phyloP scores from a whole-genome alignment of 1,140 invertebrate genomes.

The Ceratosolen solmsi region DNA sequence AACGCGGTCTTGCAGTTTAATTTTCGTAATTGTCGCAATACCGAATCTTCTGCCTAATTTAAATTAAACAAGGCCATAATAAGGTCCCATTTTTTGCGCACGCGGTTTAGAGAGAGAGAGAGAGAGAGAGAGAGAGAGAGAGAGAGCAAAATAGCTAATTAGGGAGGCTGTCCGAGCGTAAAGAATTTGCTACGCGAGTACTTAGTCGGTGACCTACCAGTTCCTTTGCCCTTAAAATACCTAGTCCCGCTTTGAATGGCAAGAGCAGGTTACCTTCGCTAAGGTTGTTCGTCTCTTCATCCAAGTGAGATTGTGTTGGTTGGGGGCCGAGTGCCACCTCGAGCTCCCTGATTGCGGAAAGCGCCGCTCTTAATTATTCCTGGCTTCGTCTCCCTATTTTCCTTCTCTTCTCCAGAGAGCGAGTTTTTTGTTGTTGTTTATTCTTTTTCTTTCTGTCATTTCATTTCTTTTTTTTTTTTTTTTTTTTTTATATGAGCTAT shows the following conservation, averaged over 20 bases:
- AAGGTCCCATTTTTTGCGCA: background rate
- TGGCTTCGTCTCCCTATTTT: background rate
- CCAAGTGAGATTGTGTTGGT: background rate
- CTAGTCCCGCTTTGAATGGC: constrained; percentile 35
- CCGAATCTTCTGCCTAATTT: too few relatives aligned
- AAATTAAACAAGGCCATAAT: background rate
- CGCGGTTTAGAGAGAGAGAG: background rate
- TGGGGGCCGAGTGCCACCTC: background rate
- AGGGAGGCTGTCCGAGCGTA: background rate
- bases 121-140: too few relatives aligned
- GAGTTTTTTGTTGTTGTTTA: too few relatives aligned
- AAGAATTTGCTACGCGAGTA: background rate
- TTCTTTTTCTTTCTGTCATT: too few relatives aligned
- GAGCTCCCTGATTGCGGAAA: background rate
- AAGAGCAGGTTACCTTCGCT: constrained; percentile 42
- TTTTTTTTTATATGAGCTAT: background rate
- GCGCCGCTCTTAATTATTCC: constrained; percentile 25
- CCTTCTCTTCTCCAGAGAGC: too few relatives aligned
- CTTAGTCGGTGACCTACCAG: background rate
- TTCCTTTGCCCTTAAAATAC: background rate
- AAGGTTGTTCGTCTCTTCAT: constrained; percentile 18
- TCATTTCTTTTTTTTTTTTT: background rate
- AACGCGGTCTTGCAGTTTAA: too few relatives aligned
- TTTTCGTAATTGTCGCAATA: too few relatives aligned
- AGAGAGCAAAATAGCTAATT: background rate